These are phyloP conservation scores for Sclerodermus sp. DNA, from an alignment of 2,888 invertebrate genomes.

Conservation along the genomic window DNA sequence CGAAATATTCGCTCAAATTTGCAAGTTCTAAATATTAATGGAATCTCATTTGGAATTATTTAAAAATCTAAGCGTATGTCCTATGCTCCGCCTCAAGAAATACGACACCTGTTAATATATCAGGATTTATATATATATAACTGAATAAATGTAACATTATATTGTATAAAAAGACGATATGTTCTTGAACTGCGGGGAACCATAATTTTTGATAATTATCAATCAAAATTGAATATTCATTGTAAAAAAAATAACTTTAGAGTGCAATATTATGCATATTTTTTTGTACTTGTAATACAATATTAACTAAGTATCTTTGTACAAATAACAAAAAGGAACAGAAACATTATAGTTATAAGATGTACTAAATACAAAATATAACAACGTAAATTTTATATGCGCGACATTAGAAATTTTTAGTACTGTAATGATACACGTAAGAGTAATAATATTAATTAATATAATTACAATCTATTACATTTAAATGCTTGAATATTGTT, in stretches of 20 bases:
- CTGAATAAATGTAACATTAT: background rate
- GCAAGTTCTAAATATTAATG: constrained; percentile 2
- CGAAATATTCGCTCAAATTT: background rate
- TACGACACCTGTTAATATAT: background rate
- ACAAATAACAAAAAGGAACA: background rate
- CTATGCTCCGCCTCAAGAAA: background rate
- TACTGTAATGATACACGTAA: constrained; percentile 10
- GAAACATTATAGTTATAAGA: constrained; percentile 5
- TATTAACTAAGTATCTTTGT: background rate
- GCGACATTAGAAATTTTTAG: constrained; percentile 13
- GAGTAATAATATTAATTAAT: constrained; percentile 9
- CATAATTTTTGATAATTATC: background rate
- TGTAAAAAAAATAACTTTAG: background rate
- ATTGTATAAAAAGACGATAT: background rate
- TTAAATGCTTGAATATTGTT: constrained; percentile 35
- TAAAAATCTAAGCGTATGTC: background rate
- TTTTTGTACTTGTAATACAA: background rate
- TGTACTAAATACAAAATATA: constrained; percentile 3
- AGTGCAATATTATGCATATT: background rate
- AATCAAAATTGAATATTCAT: constrained; percentile 2
- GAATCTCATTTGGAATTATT: constrained; percentile 5
- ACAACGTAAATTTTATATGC: constrained; percentile 15
- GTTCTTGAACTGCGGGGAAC: background rate
- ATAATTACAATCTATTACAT: constrained; percentile 19
- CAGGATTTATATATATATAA: background rate